Base-by-base conservation (phyloP, 2,113 vertebrate species). In the Cacatua alba region DNA sequence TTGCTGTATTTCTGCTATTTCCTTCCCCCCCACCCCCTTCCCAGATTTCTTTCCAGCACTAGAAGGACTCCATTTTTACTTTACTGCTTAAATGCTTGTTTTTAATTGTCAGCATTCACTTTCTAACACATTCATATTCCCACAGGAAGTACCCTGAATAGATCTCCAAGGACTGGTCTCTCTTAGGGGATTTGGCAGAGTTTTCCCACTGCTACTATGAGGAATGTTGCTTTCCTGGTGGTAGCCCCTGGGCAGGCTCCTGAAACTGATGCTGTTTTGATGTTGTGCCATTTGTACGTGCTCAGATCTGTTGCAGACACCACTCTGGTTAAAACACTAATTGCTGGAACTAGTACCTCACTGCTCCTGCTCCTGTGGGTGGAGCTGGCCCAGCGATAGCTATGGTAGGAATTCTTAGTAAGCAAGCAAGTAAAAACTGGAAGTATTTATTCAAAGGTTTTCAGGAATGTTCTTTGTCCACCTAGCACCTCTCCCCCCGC, bases 351-450 rank as follows among this genome's bases (percentile, higher is more conserved):
- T 28, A 96, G 93, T 41, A 80, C 88, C 63, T 82, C 85, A 17
- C 57, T 82, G 85, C 87, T 96, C 43, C 55, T 70, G 75, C 71
- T 78, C 6, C 94, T 88, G 10, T 59, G 88, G 93, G 94, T 90
- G 92, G 96, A 96, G 95, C 88, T 80, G 76, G 71, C 93, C 90
- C 51, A 43, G 76, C 0, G 2, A 82, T 59, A 93, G 92, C 92
- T 96, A 95, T 94, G 94, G 92, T 15, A 90, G 85, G 96, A 97
- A 96, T 96, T 96, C 94, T 92, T 93, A 44, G 88, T 92, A 84
- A 95, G 93, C 90, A 94, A 95, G 93, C 93, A 95, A 96, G 95
- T 93, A 92, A 96, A 96, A 96, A 96, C 96, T 95, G 84, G 86
- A 95, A 92, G 82, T 63, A 90, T 84, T 94, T 75, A 94, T 81